phyloP scores from a whole-genome alignment of 1,140 invertebrate genomes.

The Halictus rubicundus region DNA sequence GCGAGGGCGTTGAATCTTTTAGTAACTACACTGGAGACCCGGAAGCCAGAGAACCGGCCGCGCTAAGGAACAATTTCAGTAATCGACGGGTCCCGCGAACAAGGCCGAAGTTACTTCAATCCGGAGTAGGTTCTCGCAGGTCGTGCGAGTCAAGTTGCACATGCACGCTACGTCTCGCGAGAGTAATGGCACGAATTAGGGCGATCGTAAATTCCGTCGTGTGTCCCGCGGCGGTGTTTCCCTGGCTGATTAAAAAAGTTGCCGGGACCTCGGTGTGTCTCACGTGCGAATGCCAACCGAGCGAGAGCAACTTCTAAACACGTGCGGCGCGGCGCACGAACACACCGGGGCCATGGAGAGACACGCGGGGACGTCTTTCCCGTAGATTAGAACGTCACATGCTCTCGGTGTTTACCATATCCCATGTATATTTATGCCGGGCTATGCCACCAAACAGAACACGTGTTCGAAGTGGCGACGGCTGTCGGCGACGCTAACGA shows the following conservation, averaged over 20 bases:
- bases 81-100: constrained; percentile 24
- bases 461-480: constrained; percentile 47
- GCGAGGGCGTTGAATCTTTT: neutral
- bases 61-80: neutral
- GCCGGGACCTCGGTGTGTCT: neutral
- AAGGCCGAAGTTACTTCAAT: constrained; percentile 14
- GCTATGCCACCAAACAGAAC: constrained; percentile 24
- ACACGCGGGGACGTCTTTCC: neutral
- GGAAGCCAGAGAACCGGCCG: neutral
- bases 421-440: constrained; percentile 62
- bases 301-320: constrained; percentile 28
- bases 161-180: neutral
- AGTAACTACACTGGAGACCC: no score
- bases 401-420: constrained; percentile 59
- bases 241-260: constrained; percentile 44
- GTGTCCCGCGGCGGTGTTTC: neutral
- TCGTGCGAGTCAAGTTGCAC: no score
- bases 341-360: neutral
- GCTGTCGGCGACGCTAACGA: constrained; percentile 50
- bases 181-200: constrained; percentile 36
- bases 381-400: constrained; percentile 58
- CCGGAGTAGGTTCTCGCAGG: neutral
- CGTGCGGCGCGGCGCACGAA: constrained; percentile 9
- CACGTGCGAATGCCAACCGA: no score
- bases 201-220: constrained; percentile 7